Evolutionary conservation across 2,113 vertebrate species (phyloP).

Genomic region (Macroglossus sobrinus): DNA sequence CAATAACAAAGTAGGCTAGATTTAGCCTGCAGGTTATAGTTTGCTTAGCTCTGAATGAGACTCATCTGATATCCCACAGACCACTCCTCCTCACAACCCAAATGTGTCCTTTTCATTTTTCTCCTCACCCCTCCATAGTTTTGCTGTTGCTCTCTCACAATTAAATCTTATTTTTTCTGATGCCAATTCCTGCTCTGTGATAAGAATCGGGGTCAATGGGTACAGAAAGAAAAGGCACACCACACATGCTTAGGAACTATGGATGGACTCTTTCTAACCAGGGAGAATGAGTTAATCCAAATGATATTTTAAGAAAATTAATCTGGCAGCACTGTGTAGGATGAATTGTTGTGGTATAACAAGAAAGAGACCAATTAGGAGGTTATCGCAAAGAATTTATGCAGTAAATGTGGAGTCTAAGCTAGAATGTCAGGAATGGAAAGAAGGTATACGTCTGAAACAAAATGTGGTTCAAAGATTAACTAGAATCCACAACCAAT

Average conservation of each 20-base stretch:
- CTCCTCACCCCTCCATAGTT: background rate
- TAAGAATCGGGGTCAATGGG: background rate
- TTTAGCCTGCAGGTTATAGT: background rate
- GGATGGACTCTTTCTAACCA: background rate
- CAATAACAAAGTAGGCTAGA: background rate
- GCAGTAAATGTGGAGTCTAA: background rate
- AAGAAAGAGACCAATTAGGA: background rate
- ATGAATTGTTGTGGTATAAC: background rate
- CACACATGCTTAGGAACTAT: background rate
- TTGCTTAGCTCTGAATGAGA: background rate
- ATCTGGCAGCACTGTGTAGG: background rate
- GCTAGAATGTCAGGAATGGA: background rate
- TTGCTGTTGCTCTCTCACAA: background rate
- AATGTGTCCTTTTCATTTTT: background rate
- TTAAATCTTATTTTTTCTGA: background rate
- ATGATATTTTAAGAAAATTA: conserved; percentile 33
- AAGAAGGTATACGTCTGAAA: background rate
- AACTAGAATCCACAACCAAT: background rate
- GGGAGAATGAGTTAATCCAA: background rate
- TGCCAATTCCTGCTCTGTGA: background rate
- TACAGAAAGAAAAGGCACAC: background rate
- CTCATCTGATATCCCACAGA: background rate
- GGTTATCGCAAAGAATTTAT: background rate
- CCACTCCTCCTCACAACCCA: background rate
- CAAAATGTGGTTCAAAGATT: background rate